A percentile compares a stretch with the other conserved stretches of the same genome.
Conservation (phyloP, 2,888 invertebrate genomes). For the Brachypalpus laphriformis region DNA sequence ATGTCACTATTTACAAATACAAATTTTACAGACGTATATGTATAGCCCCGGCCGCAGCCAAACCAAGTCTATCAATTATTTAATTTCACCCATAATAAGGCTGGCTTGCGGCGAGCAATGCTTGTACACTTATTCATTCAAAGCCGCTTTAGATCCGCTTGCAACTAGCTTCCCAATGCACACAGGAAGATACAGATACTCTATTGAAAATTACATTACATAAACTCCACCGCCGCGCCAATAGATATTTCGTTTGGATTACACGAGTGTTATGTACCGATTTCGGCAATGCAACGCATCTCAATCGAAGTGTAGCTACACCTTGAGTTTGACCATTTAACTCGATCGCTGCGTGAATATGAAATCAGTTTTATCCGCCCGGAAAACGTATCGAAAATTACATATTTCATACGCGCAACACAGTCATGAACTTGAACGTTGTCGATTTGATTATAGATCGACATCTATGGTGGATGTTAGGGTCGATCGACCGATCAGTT, state of each 20-base stretch:
- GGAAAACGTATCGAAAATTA: slow-evolving; percentile 52
- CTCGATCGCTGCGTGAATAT: slow-evolving; percentile 49
- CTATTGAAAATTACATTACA: slow-evolving; percentile 19
- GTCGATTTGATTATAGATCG: slow-evolving; percentile 19
- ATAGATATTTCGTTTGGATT: background rate
- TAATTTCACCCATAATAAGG: background rate
- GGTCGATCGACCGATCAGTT: slow-evolving; percentile 39
- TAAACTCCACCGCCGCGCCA: background rate
- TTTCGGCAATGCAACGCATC: slow-evolving; percentile 36
- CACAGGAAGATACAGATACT: slow-evolving; percentile 11
- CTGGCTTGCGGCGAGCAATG: background rate
- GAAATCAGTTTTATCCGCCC: slow-evolving; percentile 35
- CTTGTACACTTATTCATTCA: background rate
- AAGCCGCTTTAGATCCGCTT: slow-evolving; percentile 37
- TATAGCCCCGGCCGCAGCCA: background rate
- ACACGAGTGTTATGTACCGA: background rate
- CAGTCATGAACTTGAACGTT: slow-evolving; percentile 70
- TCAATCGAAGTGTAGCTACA: slow-evolving; percentile 5
- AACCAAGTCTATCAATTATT: background rate
- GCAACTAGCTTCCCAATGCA: slow-evolving; percentile 10
- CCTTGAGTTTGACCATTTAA: slow-evolving; percentile 57
- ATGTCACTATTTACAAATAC: slow-evolving; percentile 31
- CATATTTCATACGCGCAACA: slow-evolving; percentile 54
- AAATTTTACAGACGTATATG: background rate
- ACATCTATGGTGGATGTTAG: slow-evolving; percentile 45